These are phyloP conservation scores for Diadumene lineata DNA, from an alignment of 92 coral and sea anemone genomes.

Conservation along the genomic window DNA sequence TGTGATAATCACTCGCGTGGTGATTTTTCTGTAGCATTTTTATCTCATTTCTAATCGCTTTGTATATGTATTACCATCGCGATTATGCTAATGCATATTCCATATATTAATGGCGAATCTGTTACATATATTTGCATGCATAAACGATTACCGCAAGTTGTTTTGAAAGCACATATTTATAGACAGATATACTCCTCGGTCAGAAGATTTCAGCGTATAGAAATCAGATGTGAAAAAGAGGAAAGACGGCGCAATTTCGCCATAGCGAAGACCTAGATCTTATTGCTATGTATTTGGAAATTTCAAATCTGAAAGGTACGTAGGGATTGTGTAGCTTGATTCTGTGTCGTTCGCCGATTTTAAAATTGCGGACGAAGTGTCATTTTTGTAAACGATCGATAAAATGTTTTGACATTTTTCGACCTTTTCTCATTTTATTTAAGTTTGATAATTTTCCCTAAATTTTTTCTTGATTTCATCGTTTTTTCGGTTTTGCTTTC, in stretches of 20 bases:
- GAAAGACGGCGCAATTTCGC: not conserved
- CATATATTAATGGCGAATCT: slow-evolving; percentile 12
- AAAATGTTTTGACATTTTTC: not conserved
- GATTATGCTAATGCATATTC: slow-evolving; percentile 42
- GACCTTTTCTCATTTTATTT: not conserved
- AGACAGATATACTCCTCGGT: slow-evolving; percentile 8
- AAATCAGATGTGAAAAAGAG: not conserved
- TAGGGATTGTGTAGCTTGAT: not conserved
- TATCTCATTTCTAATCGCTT: not conserved
- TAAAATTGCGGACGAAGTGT: not conserved
- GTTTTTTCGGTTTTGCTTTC: not conserved
- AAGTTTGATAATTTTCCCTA: not conserved
- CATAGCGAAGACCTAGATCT: not conserved
- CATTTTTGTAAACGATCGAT: not conserved
- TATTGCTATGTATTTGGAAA: not conserved
- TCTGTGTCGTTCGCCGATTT: not conserved
- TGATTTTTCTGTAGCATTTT: too few species aligned
- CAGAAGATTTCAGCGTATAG: not conserved
- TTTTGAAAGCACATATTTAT: slow-evolving; percentile 31
- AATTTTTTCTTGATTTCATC: not conserved
- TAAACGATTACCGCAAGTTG: slow-evolving; percentile 12
- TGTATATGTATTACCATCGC: slow-evolving; percentile 5
- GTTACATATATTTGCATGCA: slow-evolving; percentile 41
- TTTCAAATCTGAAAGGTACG: not conserved
- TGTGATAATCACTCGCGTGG: not conserved